Evolutionary conservation across 2,888 invertebrate genomes (phyloP), one percentile per base, ranked within the genome.

Genomic region (Sepiola atlantica): DNA sequence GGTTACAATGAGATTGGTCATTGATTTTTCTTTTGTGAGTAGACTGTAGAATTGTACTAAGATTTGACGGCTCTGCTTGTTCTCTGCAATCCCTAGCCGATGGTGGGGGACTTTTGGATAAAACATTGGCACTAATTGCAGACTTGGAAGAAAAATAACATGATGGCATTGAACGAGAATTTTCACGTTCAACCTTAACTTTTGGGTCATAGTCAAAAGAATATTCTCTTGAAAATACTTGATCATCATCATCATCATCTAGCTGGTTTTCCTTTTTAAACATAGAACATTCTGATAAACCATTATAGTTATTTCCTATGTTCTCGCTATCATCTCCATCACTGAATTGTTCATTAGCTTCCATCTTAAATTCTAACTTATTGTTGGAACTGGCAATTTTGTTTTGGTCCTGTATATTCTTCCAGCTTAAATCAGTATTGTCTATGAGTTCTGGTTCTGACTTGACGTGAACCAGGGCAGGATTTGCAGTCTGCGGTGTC

Each of bases 31-130:
- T 77, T n/a, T 77, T 77, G n/a, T 77, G 77, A 77, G 61, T 8
- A 61, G 77, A 77, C 77, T 32, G 77, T 77, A 77, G 77, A 77
- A 77, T 77, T n/a, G 77, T 77, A 77, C 77, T n/a, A 77, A 77
- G 77, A 32, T 77, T n/a, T 77, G 77, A 77, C 12, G n/a, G 32
- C n/a, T 77, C 77, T n/a, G 16, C n/a, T 77, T 77, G n/a, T 77
- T n/a, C n/a, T 77, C 77, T 14, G 77, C 32, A 32, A 16, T 77
- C 21, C n/a, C 3, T n/a, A 77, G 32, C 16, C 16, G 16, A 77
- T 14, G n/a, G 32, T 77, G n/a, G n/a, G 77, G 32, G 77, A 77
- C n/a, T n/a, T 77, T 77, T 77, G n/a, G n/a, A n/a, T 77, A 32
- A 77, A 77, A 77, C 32, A 32, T 77, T 77, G 77, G 77, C 77